A percentile compares a stretch with the other conserved stretches of the same genome.
Conservation (phyloP, 2,113 vertebrate species). For the Psephotus haematonotus region DNA sequence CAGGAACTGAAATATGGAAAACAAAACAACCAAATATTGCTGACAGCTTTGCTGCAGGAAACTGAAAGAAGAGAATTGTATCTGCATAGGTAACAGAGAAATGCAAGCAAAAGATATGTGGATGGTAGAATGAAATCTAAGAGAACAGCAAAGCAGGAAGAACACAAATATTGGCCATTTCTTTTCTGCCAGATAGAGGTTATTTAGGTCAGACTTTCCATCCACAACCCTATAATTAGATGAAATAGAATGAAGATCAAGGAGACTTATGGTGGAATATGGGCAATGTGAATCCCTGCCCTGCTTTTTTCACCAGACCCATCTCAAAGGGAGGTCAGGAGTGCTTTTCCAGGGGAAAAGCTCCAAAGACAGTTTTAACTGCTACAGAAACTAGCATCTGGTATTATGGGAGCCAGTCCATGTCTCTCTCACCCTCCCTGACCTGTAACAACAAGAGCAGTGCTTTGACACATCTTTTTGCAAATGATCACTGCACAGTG, state of each 20-base stretch:
- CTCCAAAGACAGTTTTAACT: neutral
- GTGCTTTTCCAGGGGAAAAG: neutral
- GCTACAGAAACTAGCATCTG: neutral
- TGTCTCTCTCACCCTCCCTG: neutral
- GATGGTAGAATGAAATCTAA: neutral
- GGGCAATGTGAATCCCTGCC: neutral
- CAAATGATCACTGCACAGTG: neutral
- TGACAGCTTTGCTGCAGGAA: neutral
- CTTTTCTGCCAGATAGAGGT: neutral
- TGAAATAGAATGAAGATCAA: neutral
- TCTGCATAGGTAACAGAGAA: neutral
- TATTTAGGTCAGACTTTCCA: neutral
- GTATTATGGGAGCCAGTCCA: neutral
- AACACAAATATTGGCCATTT: neutral
- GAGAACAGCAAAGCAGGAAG: neutral
- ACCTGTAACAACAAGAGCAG: neutral
- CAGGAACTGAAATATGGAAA: neutral
- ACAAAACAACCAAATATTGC: neutral
- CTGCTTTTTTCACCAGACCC: neutral
- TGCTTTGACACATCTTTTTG: neutral
- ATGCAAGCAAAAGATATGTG: neutral
- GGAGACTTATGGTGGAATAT: neutral
- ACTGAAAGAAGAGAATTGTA: neutral
- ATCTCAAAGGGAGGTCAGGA: neutral
- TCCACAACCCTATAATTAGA: neutral